Evolutionary conservation across 2,113 vertebrate species (phyloP), one percentile per base, ranked within the genome.

Genomic region (Oryzias melastigma): DNA sequence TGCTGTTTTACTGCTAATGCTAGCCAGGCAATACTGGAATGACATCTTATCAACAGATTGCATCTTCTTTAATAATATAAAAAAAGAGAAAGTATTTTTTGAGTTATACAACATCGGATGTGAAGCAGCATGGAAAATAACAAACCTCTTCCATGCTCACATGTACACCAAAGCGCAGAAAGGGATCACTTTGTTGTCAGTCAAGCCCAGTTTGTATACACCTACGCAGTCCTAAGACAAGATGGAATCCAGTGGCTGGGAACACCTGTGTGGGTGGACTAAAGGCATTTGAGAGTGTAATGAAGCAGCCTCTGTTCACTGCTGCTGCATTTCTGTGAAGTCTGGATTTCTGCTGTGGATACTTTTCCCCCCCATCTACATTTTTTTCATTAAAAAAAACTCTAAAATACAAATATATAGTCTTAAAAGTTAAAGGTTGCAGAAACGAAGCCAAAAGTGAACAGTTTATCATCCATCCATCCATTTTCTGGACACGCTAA

Each of bases 181-280:
- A 54, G 43, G 20, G 53, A 18, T 64, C 53, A 27, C 20, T 18
- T 45, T 41, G 53, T 46, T 63, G 53, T 70, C 52, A 57, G 60
- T 65, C 52, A 55, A 53, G 29, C 14, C 19, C 41, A 62, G 43
- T 18, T 48, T 51, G 45, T n/a, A n/a, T 24, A 24, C 60, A 12
- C 25, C 68, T 47, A 62, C 59, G 17, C 59, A 51, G 47, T 45
- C 47, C 47, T 46, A 25, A 63, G 59, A 57, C 47, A 46, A 57
- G 68, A 52, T 71, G 58, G 20, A 50, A 55, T 69, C 45, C 42
- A 15, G 50, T 48, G 46, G 54, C 63, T 52, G 60, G 58, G 46
- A 60, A 64, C 60, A 52, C 42, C 43, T 64, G 48, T 63, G 67
- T 69, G 52, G 58, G 67, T 51, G 52, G 59, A 71, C 53, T 19